phyloP scores from a whole-genome alignment of 2,888 invertebrate genomes.

The Druceiella hillmani region DNA sequence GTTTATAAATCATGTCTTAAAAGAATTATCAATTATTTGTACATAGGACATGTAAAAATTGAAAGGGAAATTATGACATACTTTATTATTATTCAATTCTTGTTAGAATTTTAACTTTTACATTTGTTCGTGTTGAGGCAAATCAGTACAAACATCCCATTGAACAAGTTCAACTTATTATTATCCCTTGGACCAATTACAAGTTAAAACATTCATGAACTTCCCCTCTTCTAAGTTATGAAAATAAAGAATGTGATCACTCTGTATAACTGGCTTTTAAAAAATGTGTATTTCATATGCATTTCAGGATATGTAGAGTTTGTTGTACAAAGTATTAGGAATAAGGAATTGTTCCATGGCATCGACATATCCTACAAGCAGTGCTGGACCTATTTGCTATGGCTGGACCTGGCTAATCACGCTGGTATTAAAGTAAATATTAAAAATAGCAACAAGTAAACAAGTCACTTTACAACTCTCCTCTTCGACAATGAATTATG shows the following conservation, averaged over 20 bases:
- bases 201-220: too few species aligned
- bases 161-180: too few species aligned
- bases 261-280: background rate
- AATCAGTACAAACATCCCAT: too few species aligned
- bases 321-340: slow-evolving; percentile 79
- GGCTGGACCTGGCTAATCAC: slow-evolving; percentile 81
- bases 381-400: slow-evolving; percentile 88
- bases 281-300: slow-evolving; percentile 1
- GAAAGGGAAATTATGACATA: too few species aligned
- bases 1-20: too few species aligned
- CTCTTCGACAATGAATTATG: background rate
- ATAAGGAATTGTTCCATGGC: slow-evolving; percentile 90
- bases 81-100: too few species aligned
- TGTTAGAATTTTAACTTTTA: too few species aligned
- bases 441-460: background rate
- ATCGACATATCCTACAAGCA: slow-evolving; percentile 80
- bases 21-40: too few species aligned
- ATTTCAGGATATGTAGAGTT: slow-evolving; percentile 74
- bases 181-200: too few species aligned
- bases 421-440: slow-evolving; percentile 57
- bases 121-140: too few species aligned
- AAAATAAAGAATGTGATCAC: background rate
- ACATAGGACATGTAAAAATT: too few species aligned
- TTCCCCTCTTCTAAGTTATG: background rate
- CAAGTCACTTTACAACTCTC: background rate